Conservation (phyloP, 2,113 vertebrate genomes). For the Rhinichthys klamathensis region DNA sequence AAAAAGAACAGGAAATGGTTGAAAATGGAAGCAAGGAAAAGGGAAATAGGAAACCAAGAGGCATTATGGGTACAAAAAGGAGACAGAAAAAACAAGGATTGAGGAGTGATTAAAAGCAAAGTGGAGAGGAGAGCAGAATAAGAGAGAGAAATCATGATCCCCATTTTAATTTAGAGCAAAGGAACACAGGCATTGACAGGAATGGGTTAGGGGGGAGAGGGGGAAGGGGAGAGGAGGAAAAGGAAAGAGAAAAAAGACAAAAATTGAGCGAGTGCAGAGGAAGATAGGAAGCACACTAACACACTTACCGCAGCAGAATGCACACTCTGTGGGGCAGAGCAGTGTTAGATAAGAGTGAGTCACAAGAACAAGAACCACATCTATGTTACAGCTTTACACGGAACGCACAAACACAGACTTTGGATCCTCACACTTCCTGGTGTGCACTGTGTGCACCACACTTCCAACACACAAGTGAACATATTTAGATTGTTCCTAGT, state of each 20-base stretch:
- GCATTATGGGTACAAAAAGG: neutral
- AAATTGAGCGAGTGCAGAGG: conserved; percentile 38
- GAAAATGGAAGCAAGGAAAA: neutral
- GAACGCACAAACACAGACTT: conserved; percentile 40
- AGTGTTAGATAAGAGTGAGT: conserved; percentile 71
- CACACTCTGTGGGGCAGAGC: conserved; percentile 75
- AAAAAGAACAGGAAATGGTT: neutral
- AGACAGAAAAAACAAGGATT: neutral
- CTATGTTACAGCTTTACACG: conserved; percentile 34
- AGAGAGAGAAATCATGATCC: conserved; percentile 35
- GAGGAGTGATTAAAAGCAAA: conserved; percentile 11
- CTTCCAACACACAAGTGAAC: conserved; percentile 12
- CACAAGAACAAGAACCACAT: conserved; percentile 46
- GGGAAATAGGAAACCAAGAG: neutral
- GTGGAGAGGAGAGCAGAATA: conserved; percentile 24
- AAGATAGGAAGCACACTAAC: conserved; percentile 45
- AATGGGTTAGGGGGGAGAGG: neutral
- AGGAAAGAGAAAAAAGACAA: conserved; percentile 39
- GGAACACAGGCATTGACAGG: conserved; percentile 47
- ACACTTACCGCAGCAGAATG: conserved; percentile 75
- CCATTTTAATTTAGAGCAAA: conserved; percentile 45
- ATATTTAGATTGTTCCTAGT: neutral
- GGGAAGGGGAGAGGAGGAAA: neutral
- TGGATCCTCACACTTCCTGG: conserved; percentile 51
- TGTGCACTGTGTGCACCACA: conserved; percentile 39